Base-by-base conservation (phyloP, 1,140 invertebrate genomes). In the Aphidius ervi region DNA sequence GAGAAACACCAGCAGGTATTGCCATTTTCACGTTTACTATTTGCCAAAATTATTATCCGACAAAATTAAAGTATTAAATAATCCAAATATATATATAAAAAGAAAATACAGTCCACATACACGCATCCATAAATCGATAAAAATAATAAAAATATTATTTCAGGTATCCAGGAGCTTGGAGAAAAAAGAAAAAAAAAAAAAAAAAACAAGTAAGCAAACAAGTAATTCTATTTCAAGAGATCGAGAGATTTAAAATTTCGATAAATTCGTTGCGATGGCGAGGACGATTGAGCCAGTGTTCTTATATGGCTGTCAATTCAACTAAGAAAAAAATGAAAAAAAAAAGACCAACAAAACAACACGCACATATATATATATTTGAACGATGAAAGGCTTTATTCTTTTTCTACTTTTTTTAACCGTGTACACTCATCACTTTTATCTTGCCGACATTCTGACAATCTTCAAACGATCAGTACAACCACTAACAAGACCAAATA, bases 331-430 rank as follows among this genome's bases (percentile, higher is more conserved):
- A 45, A 10, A 45, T 16, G 1, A 16, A 16, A 16, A 16, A 16
- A 10, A 45, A 45, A 9, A 45, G 10, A 45, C 10, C 7, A 45
- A 10, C 7, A 5, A 45, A 45, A 45, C 43, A 9, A 7, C 7
- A 45, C 16, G 16, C 46, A n/a, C 37, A 23, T 16, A 52, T n/a
- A 31, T n/a, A 31, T 31, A 31, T 31, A 31, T 31, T 31, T 31
- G 23, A 31, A 31, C 49, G 49, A 52, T 52, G 49, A 52, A 52
- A 52, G 49, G 49, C 49, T 37, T 52, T 10, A 45, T 49, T 10
- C 37, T 31, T 52, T 31, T 31, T 37, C 49, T 8, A 31, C 49
- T 52, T 23, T 37, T 40, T 39, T 9, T n/a, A 4, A 31, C 16
- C 8, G 20, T 20, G 6, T 31, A 49, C 5, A 31, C 37, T 31